Percentiles rank a stretch among this genome's conserved stretches.
phyloP scores from a whole-genome alignment of 2,888 invertebrate species.

The Orchesella flavescens region DNA sequence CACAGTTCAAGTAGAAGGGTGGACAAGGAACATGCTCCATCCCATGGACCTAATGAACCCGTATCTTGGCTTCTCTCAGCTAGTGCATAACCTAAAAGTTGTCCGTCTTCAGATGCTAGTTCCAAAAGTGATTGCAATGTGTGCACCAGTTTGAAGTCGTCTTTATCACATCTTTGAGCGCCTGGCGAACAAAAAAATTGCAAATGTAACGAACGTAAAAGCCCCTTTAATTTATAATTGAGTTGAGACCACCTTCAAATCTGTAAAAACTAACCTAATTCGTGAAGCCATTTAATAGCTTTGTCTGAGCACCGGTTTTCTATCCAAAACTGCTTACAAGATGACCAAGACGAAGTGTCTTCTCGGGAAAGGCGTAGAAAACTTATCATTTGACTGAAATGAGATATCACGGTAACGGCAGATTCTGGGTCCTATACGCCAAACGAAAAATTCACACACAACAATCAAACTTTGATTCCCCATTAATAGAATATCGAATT shows the following conservation, averaged over 20 bases:
- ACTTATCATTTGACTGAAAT: slow-evolving; percentile 70
- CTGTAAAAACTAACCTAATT: slow-evolving; percentile 32
- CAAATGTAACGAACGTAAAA: too few relatives aligned
- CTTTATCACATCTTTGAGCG: slow-evolving; percentile 66
- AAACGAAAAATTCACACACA: background rate
- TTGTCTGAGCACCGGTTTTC: slow-evolving; percentile 69
- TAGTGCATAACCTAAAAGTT: slow-evolving; percentile 67
- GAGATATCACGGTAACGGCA: slow-evolving; percentile 68
- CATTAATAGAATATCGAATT: too few relatives aligned
- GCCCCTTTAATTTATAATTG: too few relatives aligned
- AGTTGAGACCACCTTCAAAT: background rate
- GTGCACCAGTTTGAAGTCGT: slow-evolving; percentile 68
- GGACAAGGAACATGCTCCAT: slow-evolving; percentile 70
- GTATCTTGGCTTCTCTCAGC: background rate
- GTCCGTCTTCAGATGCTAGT: slow-evolving; percentile 69
- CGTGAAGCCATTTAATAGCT: slow-evolving; percentile 70
- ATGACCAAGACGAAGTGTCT: slow-evolving; percentile 60
- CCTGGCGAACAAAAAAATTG: slow-evolving; percentile 50
- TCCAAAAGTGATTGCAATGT: slow-evolving; percentile 69
- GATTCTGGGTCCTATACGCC: slow-evolving; percentile 63
- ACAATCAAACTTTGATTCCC: too few relatives aligned
- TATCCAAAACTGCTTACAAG: slow-evolving; percentile 70
- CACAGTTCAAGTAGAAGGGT: slow-evolving; percentile 70
- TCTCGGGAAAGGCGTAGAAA: slow-evolving; percentile 64
- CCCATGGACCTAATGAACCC: slow-evolving; percentile 63